Evolutionary conservation across 2,113 vertebrate genomes (phyloP).

Genomic region (Plotosus lineatus): DNA sequence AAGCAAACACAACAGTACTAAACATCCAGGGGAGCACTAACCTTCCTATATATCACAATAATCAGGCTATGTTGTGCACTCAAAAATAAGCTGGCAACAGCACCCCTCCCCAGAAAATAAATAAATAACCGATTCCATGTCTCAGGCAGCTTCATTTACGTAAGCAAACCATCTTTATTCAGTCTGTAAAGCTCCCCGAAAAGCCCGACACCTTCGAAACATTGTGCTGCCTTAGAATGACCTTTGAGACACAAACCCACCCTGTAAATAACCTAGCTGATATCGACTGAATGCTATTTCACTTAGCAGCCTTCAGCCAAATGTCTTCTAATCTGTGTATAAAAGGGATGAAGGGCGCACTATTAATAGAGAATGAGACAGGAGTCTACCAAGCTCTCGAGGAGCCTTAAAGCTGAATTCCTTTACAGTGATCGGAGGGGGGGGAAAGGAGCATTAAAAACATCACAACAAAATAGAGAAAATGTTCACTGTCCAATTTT

Average conservation of each 20-base stretch:
- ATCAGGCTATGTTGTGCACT: constrained; percentile 42
- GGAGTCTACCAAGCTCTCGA: not conserved
- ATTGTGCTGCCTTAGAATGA: constrained; percentile 48
- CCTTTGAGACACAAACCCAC: constrained; percentile 38
- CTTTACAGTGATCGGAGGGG: not conserved
- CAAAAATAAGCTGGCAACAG: constrained; percentile 15
- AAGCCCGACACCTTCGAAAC: constrained; percentile 68
- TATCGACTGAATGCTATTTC: constrained; percentile 23
- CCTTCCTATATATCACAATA: constrained; percentile 20
- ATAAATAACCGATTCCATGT: constrained; percentile 8
- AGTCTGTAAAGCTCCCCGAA: constrained; percentile 67
- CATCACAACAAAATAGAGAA: not conserved
- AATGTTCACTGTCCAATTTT: not conserved
- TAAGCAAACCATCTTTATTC: constrained; percentile 71
- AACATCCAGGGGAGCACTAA: constrained; percentile 33
- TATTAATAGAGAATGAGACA: constrained; percentile 23
- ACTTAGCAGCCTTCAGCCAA: constrained; percentile 3
- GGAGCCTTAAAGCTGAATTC: not conserved
- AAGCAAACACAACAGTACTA: constrained; percentile 7
- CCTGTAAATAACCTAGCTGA: constrained; percentile 37
- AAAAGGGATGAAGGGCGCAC: constrained; percentile 1
- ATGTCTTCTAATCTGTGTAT: constrained; percentile 21
- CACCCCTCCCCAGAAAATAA: constrained; percentile 45
- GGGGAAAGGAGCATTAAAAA: not conserved
- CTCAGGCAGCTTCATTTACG: constrained; percentile 66